phyloP scores from a whole-genome alignment of 2,113 vertebrate species.

The Haemorhous mexicanus region DNA sequence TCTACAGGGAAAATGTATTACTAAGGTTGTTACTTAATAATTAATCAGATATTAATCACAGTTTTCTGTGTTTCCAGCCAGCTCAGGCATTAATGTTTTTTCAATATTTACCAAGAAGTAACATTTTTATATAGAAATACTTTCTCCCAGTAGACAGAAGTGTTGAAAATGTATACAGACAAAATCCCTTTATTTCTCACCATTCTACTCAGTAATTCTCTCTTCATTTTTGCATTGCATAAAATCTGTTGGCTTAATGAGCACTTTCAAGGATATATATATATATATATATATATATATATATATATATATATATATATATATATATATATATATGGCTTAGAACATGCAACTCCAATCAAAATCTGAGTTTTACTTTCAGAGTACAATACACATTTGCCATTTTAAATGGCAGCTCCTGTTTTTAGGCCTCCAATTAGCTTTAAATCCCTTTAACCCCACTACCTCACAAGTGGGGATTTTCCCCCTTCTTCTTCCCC shows the following conservation, averaged over 20 bases:
- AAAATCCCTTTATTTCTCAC: not conserved
- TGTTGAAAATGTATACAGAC: not conserved
- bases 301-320: too few species aligned
- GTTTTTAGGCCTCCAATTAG: not conserved
- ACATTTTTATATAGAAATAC: not conserved
- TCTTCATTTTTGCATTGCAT: not conserved
- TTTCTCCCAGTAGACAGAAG: not conserved
- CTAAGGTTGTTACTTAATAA: slow-evolving; percentile 1
- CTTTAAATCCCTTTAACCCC: not conserved
- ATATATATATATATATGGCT: not conserved
- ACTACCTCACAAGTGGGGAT: not conserved
- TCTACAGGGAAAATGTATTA: slow-evolving; percentile 6
- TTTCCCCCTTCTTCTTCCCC: not conserved
- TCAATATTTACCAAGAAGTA: not conserved
- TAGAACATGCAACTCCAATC: not conserved
- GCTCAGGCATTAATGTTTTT: not conserved
- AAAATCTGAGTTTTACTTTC: not conserved
- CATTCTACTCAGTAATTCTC: not conserved
- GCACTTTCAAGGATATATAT: not conserved
- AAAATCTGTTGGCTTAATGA: not conserved
- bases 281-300: too few species aligned
- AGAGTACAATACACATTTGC: not conserved
- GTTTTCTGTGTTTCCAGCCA: not conserved
- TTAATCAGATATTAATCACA: not conserved
- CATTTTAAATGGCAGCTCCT: not conserved